Evolutionary conservation across 1,140 invertebrate genomes (phyloP).

Genomic region (Eufriesea mexicana): DNA sequence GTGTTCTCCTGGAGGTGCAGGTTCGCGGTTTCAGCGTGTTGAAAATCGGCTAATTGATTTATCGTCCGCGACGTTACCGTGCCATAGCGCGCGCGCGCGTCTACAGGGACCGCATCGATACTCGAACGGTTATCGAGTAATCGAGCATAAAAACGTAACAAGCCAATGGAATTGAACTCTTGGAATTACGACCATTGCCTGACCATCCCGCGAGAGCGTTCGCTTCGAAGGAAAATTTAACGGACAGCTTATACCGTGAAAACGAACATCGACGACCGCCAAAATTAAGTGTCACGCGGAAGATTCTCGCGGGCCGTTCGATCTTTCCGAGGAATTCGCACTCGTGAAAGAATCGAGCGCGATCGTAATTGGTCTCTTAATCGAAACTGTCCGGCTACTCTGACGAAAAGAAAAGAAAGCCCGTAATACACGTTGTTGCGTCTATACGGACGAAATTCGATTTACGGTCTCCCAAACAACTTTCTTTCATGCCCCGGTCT

Average conservation of each 20-base stretch:
- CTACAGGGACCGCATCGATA: neutral
- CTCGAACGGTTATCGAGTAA: constrained; percentile 28
- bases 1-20: neutral
- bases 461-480: neutral
- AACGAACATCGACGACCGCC: neutral
- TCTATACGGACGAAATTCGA: neutral
- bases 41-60: constrained; percentile 41
- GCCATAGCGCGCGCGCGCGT: neutral
- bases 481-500: neutral
- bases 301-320: neutral
- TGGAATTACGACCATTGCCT: constrained; percentile 30
- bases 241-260: neutral
- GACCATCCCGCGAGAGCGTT: too few relatives aligned
- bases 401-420: too few relatives aligned
- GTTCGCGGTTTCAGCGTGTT: constrained; percentile 5
- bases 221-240: too few relatives aligned
- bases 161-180: constrained; percentile 12
- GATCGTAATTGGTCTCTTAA: too few relatives aligned
- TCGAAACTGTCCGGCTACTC: too few relatives aligned
- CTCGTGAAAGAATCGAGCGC: neutral
- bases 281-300: neutral
- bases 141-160: constrained; percentile 48
- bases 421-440: too few relatives aligned
- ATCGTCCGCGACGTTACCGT: constrained; percentile 1
- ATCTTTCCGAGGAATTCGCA: neutral